phyloP scores from a whole-genome alignment of 2,888 invertebrate genomes.

The Griposia aprilina region DNA sequence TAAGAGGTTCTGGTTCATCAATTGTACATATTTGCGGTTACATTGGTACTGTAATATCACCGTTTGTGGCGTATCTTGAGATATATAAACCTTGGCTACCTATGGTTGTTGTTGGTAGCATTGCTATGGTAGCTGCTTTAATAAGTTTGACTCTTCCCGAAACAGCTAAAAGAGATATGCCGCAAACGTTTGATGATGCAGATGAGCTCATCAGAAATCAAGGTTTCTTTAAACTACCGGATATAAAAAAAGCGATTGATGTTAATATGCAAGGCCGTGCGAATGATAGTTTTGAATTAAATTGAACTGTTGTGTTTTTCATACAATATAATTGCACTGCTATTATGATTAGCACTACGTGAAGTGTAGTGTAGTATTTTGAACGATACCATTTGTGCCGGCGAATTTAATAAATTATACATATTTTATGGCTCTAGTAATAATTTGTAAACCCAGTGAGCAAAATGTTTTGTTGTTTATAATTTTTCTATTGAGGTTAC shows the following conservation, averaged over 20 bases:
- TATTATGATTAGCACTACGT: background rate
- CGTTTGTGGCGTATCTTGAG: conserved; percentile 82
- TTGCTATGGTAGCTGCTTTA: conserved; percentile 71
- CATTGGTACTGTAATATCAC: conserved; percentile 78
- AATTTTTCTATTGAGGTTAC: background rate
- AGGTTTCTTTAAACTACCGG: conserved; percentile 78
- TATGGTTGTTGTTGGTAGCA: conserved; percentile 72
- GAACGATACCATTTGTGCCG: background rate
- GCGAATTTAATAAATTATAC: conserved; percentile 15
- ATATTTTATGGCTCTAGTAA: background rate
- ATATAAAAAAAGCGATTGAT: conserved; percentile 55
- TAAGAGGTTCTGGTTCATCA: conserved; percentile 79
- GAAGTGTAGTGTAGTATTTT: background rate
- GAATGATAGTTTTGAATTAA: conserved; percentile 44
- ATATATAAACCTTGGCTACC: conserved; percentile 79
- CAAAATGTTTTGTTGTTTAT: background rate
- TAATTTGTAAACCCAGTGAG: background rate
- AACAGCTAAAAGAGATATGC: conserved; percentile 81
- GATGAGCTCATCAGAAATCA: conserved; percentile 76
- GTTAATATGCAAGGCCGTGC: conserved; percentile 31
- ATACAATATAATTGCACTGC: background rate
- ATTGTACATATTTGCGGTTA: conserved; percentile 81
- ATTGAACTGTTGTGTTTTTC: background rate
- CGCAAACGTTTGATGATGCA: conserved; percentile 83
- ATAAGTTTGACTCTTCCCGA: conserved; percentile 79